Evolutionary conservation across 2,797 vertebrate species (phyloP).

Genomic region (Notolepis coatsorum): DNA sequence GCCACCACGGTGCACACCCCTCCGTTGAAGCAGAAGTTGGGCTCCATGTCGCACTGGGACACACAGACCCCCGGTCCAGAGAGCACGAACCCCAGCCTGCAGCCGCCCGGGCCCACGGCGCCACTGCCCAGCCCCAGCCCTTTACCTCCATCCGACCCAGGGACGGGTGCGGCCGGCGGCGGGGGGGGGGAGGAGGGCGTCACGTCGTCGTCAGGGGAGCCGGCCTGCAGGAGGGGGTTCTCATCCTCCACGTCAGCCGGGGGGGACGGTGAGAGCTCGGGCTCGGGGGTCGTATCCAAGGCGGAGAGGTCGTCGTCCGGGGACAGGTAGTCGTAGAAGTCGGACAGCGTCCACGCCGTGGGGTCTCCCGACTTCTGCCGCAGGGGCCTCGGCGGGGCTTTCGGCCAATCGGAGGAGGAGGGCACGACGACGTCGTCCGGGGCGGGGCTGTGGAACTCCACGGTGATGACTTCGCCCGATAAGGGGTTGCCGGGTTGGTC

Average conservation of each 20-base stretch:
- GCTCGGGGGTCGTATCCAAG: slow-evolving; percentile 76
- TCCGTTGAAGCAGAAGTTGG: slow-evolving; percentile 92
- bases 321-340: slow-evolving; percentile 88
- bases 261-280: slow-evolving; percentile 66
- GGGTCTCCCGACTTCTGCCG: slow-evolving; percentile 73
- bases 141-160: slow-evolving; percentile 34
- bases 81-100: slow-evolving; percentile 85
- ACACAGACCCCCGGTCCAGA: slow-evolving; percentile 83
- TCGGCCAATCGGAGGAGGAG: slow-evolving; percentile 57
- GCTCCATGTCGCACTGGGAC: slow-evolving; percentile 87
- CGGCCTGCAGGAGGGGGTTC: slow-evolving; percentile 70
- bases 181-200: slow-evolving; percentile 51
- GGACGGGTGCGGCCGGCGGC: slow-evolving; percentile 40
- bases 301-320: slow-evolving; percentile 88
- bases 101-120: slow-evolving; percentile 77
- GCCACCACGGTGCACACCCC: slow-evolving; percentile 93
- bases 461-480: slow-evolving; percentile 80
- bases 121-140: slow-evolving; percentile 42
- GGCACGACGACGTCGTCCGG: slow-evolving; percentile 58
- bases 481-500: slow-evolving; percentile 70
- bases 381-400: slow-evolving; percentile 48
- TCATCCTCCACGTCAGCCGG: slow-evolving; percentile 80
- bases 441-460: slow-evolving; percentile 86
- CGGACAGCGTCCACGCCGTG: slow-evolving; percentile 83
- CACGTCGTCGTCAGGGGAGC: slow-evolving; percentile 48